A percentile compares a stretch with the other conserved stretches of the same genome.
These are phyloP conservation scores for Copidosoma aretas DNA, from an alignment of 2,888 invertebrate species.

Conservation along the genomic window DNA sequence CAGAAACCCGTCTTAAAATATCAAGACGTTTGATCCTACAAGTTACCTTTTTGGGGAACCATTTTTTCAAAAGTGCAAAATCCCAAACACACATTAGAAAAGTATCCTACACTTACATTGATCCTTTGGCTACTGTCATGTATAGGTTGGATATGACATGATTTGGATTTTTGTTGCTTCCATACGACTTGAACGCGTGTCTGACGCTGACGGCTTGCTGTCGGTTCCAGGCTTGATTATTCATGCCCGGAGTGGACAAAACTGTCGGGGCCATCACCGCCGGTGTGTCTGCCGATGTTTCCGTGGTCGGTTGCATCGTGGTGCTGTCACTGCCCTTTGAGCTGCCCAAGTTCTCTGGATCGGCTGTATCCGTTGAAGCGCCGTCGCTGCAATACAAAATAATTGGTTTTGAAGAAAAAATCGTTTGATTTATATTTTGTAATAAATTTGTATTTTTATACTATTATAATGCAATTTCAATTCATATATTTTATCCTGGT, in stretches of 20 bases:
- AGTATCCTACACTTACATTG: slow-evolving; percentile 78
- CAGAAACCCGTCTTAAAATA: too few species aligned
- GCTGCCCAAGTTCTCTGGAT: slow-evolving; percentile 47
- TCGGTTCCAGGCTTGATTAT: slow-evolving; percentile 66
- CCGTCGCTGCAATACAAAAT: slow-evolving; percentile 57
- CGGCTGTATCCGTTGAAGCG: slow-evolving; percentile 59
- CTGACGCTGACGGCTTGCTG: slow-evolving; percentile 88
- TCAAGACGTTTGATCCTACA: too few species aligned
- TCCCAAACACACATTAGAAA: too few species aligned
- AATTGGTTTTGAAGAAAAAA: too few species aligned
- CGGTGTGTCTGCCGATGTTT: slow-evolving; percentile 47
- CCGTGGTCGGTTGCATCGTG: slow-evolving; percentile 53
- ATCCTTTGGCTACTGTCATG: slow-evolving; percentile 93
- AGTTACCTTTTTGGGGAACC: too few species aligned
- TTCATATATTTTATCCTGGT: too few species aligned
- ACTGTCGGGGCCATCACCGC: slow-evolving; percentile 43
- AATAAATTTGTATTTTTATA: too few species aligned
- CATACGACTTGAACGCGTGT: slow-evolving; percentile 89
- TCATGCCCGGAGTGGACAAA: slow-evolving; percentile 57
- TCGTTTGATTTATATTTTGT: too few species aligned
- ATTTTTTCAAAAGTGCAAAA: background rate
- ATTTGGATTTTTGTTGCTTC: slow-evolving; percentile 84
- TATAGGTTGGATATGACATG: slow-evolving; percentile 87
- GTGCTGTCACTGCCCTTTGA: slow-evolving; percentile 10
- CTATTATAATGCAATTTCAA: too few species aligned